Percentiles rank a stretch among this genome's conserved stretches.
Conservation (phyloP, 1,140 invertebrate genomes). For the Apis dorsata region DNA sequence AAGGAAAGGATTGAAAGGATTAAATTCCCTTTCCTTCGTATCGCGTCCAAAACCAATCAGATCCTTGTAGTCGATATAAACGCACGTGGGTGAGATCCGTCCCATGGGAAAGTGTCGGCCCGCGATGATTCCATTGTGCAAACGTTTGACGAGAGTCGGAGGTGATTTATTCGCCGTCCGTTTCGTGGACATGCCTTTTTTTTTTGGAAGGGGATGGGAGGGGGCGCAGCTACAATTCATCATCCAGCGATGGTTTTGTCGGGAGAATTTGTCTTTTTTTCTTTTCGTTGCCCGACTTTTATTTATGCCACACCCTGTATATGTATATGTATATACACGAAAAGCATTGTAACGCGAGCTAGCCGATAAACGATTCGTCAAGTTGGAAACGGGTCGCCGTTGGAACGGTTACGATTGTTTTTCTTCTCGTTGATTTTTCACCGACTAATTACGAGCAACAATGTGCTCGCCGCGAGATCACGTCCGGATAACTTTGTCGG, state of each 20-base stretch:
- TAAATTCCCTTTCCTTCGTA: neutral
- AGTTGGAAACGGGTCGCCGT: neutral
- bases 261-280: too few species aligned
- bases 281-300: too few species aligned
- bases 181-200: constrained; percentile 20
- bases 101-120: constrained; percentile 55
- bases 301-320: too few species aligned
- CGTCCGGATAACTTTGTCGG: constrained; percentile 9
- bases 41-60: constrained; percentile 30
- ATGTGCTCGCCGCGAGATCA: constrained; percentile 13
- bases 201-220: neutral
- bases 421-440: constrained; percentile 15
- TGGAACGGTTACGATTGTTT: constrained; percentile 2
- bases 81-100: constrained; percentile 43
- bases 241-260: neutral
- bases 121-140: constrained; percentile 51
- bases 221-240: constrained; percentile 33
- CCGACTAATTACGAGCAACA: constrained; percentile 28
- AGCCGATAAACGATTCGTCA: neutral
- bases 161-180: constrained; percentile 56
- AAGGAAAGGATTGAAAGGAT: neutral
- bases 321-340: too few species aligned
- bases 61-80: constrained; percentile 34
- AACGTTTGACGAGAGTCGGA: constrained; percentile 45
- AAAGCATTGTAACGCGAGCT: neutral